Percentiles rank a stretch among this genome's conserved stretches.
These are phyloP conservation scores for Pachyseris speciosa DNA, from an alignment of 64 coral and sea anemone species.

Conservation along the genomic window DNA sequence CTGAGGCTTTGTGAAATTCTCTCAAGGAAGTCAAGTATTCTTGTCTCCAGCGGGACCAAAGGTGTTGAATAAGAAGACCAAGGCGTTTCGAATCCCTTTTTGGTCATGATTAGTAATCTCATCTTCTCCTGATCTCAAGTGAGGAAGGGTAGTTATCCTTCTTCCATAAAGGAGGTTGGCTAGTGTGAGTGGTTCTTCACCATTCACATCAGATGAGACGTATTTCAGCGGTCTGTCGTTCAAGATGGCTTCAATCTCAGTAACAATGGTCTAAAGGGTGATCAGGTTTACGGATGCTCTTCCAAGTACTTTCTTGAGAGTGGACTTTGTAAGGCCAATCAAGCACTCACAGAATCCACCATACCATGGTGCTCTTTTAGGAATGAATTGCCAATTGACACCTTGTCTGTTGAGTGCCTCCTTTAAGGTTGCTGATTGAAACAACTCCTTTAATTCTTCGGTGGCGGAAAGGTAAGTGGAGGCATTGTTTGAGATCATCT, in stretches of 20 bases:
- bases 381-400: constrained; percentile 63
- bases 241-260: constrained; percentile 69
- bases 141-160: constrained; percentile 35
- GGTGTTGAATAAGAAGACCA: constrained; percentile 21
- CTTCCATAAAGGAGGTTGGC: constrained; percentile 54
- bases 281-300: constrained; percentile 49
- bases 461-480: constrained; percentile 43
- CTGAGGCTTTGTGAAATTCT: constrained; percentile 23
- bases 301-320: constrained; percentile 55
- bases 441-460: constrained; percentile 47
- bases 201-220: constrained; percentile 39
- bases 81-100: not conserved
- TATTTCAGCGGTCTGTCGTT: constrained; percentile 60
- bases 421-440: constrained; percentile 21
- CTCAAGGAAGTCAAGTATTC: constrained; percentile 30
- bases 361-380: constrained; percentile 60
- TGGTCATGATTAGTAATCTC: not conserved
- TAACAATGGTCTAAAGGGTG: constrained; percentile 59
- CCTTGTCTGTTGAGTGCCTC: constrained; percentile 18
- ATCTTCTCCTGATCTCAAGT: constrained; percentile 13
- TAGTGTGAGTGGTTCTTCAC: constrained; percentile 35
- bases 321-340: constrained; percentile 51
- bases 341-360: constrained; percentile 61
- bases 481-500: constrained; percentile 66
- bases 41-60: not conserved